Evolutionary conservation across 1,140 invertebrate genomes (phyloP), one percentile per base, ranked within the genome.

Genomic region (Ctenoplectra terminalis): DNA sequence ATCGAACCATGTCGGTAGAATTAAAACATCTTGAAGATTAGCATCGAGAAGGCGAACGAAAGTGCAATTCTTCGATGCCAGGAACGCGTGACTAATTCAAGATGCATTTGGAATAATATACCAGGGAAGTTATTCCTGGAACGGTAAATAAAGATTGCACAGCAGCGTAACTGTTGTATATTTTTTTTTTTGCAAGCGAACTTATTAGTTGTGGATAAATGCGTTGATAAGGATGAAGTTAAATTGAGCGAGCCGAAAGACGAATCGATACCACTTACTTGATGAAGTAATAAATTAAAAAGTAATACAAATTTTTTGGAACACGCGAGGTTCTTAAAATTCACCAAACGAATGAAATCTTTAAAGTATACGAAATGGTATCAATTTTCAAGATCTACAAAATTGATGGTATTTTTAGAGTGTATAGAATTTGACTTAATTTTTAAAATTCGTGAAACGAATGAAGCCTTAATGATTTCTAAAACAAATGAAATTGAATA

Each of bases 21-120:
- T 70, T 70, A 46, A 58, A 70, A 43, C n/a, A 3, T 11, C 17
- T 48, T 9, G 20, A 20, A 15, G 29, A 67, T 76, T 52, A 43
- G 17, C 17, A 20, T 29, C n/a, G 23, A 26, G 20, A 9, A 13
- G 13, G 37, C 48, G n/a, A 70, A 70, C 37, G 52, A 77, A 77
- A 70, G 52, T 77, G 64, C 75, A 69, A 31, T n/a, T 56, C 9
- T 43, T 31, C 11, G 23, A 69, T 46, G 15, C 20, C 17, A 58
- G 8, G 7, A 56, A n/a, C 23, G 34, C 37, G 46, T 58, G 50
- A 77, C 37, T 46, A 58, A 58, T 69, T 31, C 60, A 5, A 50
- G 6, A 37, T 31, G 26, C 37, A 20, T 58, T 23, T 17, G 17
- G 26, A 43, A 60, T 73, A 46, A 73, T 61, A 52, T 40, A 66